phyloP scores from a whole-genome alignment of 2,113 vertebrate genomes.

The Microcebus tavaratra region DNA sequence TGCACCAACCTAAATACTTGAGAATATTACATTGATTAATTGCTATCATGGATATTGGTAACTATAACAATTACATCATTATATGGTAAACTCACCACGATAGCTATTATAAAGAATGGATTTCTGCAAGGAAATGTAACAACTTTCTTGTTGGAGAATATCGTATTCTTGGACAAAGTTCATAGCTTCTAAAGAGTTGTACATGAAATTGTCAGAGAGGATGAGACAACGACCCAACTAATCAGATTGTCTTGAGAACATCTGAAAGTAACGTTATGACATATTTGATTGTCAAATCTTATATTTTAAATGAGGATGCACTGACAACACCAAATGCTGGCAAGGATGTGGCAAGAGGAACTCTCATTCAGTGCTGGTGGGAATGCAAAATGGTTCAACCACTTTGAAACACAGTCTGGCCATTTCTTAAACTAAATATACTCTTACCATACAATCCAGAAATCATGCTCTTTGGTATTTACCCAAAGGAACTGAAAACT shows the following conservation, averaged over 20 bases:
- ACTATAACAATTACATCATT: not conserved
- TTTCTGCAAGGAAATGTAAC: not conserved
- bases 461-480: not conserved
- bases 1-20: not conserved
- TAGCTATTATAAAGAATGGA: not conserved
- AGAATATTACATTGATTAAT: not conserved
- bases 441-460: not conserved
- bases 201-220: not conserved
- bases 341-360: not conserved
- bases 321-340: not conserved
- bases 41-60: not conserved
- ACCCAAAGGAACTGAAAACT: not conserved
- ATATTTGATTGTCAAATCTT: not conserved
- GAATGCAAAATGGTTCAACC: not conserved
- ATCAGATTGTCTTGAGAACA: not conserved
- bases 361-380: no score
- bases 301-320: not conserved
- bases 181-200: not conserved
- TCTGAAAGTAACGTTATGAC: not conserved
- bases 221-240: not conserved
- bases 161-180: not conserved
- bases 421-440: not conserved
- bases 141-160: not conserved
- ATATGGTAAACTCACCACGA: not conserved
- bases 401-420: not conserved